Conservation (phyloP, 2,888 invertebrate species). For the Antheraea yamamai region DNA sequence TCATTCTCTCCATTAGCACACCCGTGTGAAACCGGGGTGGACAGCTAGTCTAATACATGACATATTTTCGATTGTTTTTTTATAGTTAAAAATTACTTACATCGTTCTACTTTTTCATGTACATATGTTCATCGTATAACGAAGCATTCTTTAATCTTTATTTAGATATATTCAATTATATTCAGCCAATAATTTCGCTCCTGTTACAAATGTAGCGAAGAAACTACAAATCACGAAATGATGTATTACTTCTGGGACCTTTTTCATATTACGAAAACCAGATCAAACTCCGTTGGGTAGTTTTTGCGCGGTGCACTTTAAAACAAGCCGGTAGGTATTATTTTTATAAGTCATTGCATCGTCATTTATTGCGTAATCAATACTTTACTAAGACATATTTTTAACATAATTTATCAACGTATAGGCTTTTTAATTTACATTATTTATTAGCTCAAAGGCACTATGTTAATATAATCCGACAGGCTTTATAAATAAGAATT, state of each 20-base stretch:
- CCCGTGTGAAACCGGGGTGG: too few species aligned
- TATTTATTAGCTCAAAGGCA: neutral
- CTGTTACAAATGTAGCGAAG: neutral
- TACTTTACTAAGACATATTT: neutral
- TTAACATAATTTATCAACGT: neutral
- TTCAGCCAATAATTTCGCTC: neutral
- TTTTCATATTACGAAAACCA: neutral
- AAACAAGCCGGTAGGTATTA: neutral
- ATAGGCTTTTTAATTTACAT: neutral
- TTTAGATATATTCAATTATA: neutral
- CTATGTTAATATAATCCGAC: neutral
- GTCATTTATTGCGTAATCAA: neutral
- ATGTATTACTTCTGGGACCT: neutral
- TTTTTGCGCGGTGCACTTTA: neutral
- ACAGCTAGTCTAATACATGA: too few species aligned
- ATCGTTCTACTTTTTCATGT: neutral
- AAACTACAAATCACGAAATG: neutral
- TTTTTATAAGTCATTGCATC: neutral
- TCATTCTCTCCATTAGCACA: too few species aligned
- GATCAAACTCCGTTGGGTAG: slow-evolving; percentile 4
- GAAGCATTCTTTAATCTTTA: neutral
- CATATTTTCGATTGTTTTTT: slow-evolving; percentile 1
- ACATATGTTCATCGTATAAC: neutral
- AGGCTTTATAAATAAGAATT: neutral
- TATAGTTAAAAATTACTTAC: neutral